Percentiles rank a stretch among this genome's conserved stretches.
These are phyloP conservation scores for Spondyliosoma cantharus DNA, from an alignment of 2,797 vertebrate species.

Conservation along the genomic window DNA sequence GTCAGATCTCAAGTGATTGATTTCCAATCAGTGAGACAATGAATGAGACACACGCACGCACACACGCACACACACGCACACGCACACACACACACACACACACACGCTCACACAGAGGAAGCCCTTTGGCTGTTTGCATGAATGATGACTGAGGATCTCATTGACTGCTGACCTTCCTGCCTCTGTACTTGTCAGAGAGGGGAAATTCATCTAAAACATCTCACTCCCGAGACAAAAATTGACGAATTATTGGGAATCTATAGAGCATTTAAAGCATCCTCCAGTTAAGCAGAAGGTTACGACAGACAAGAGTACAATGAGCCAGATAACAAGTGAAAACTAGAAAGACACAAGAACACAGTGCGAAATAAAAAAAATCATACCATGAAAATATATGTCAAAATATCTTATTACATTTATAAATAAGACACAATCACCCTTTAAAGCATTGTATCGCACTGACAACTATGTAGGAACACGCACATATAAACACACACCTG, in stretches of 20 bases:
- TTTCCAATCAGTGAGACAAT: constrained; percentile 54
- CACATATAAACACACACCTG: constrained; percentile 6
- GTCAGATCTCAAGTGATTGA: constrained; percentile 47
- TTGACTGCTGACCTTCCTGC: constrained; percentile 31
- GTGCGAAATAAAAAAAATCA: too few species aligned
- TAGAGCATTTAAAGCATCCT: background rate
- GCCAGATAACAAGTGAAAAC: background rate
- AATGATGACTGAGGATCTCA: constrained; percentile 29
- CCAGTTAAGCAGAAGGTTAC: background rate
- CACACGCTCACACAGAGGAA: constrained; percentile 14
- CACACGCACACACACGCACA: background rate
- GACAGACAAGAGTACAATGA: background rate
- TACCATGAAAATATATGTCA: background rate
- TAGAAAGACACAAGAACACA: background rate
- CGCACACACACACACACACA: constrained; percentile 6
- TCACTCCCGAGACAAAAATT: constrained; percentile 4
- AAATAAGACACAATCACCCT: too few species aligned
- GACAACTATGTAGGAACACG: background rate
- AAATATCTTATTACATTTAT: too few species aligned
- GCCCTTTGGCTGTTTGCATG: constrained; percentile 33
- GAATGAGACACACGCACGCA: constrained; percentile 7
- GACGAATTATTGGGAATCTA: constrained; percentile 40
- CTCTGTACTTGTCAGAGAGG: background rate
- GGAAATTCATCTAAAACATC: constrained; percentile 21
- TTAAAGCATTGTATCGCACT: constrained; percentile 16